phyloP scores from a whole-genome alignment of 1,140 invertebrate genomes.

The Nephila pilipes region DNA sequence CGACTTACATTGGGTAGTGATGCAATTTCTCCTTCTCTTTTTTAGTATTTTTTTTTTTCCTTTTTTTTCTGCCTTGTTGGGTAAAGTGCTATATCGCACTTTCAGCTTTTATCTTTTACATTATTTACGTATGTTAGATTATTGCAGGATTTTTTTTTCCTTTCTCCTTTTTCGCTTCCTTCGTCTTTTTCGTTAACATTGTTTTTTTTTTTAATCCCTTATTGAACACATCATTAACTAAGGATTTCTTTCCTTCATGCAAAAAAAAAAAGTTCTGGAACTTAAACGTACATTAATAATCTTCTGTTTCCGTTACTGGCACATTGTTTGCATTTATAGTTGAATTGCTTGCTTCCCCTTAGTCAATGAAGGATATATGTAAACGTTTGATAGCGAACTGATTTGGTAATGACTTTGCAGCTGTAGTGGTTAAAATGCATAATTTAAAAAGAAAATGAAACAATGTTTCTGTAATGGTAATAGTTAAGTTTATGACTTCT shows the following conservation, averaged over 20 bases:
- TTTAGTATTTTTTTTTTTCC: neutral
- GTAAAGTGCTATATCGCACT: neutral
- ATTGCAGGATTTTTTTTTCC: neutral
- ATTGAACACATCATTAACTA: slow-evolving; percentile 33
- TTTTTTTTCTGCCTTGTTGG: neutral
- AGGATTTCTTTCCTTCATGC: neutral
- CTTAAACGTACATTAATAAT: slow-evolving; percentile 25
- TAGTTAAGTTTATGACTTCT: too few relatives aligned
- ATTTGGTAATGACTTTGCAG: too few relatives aligned
- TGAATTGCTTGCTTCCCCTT: neutral
- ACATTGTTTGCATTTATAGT: neutral
- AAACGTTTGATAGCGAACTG: neutral
- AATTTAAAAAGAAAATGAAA: too few relatives aligned
- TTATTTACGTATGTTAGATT: slow-evolving; percentile 22
- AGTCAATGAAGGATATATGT: neutral
- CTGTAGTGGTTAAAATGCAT: too few relatives aligned
- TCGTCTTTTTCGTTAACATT: neutral
- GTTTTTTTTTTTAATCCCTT: slow-evolving; percentile 13
- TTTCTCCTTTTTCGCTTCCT: neutral
- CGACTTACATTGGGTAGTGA: neutral
- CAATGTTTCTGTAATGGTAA: too few relatives aligned
- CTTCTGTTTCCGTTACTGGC: neutral
- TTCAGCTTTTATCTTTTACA: slow-evolving; percentile 43
- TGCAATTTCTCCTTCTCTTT: neutral
- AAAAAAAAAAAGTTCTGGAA: neutral